These are phyloP conservation scores for Noctua janthe DNA, from an alignment of 2,888 invertebrate species.

Conservation along the genomic window DNA sequence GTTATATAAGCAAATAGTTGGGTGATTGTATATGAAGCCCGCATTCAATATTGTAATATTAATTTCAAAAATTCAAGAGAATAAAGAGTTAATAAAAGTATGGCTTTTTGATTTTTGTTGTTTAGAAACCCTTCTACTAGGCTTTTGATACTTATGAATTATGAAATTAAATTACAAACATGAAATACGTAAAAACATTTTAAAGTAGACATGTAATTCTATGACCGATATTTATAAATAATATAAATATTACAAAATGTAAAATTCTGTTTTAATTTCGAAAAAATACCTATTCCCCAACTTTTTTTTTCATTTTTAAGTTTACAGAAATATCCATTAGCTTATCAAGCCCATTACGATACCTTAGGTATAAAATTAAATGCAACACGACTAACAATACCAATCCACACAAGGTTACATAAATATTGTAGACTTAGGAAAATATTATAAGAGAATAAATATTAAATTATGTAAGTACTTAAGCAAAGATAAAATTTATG, in stretches of 20 bases:
- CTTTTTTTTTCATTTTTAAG: not conserved
- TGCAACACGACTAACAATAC: not conserved
- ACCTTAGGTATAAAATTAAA: not conserved
- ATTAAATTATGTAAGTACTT: not conserved
- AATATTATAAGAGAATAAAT: constrained; percentile 4
- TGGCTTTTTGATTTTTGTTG: constrained; percentile 72
- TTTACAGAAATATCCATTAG: not conserved
- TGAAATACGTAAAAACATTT: constrained; percentile 61
- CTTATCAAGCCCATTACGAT: too few relatives aligned
- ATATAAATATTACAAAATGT: constrained; percentile 52
- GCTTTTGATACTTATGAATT: constrained; percentile 58
- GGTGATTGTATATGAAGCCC: constrained; percentile 90
- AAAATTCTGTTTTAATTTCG: constrained; percentile 37
- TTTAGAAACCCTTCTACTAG: constrained; percentile 35
- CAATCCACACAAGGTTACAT: not conserved
- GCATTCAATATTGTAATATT: constrained; percentile 91
- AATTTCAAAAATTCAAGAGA: constrained; percentile 90
- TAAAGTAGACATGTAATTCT: constrained; percentile 59
- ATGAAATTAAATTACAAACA: constrained; percentile 63
- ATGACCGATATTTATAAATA: constrained; percentile 61
- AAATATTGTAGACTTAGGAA: not conserved
- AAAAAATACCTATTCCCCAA: not conserved
- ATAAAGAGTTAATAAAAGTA: constrained; percentile 90
- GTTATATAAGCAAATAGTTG: constrained; percentile 90
- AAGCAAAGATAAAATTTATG: not conserved